Evolutionary conservation across 1,140 invertebrate genomes (phyloP), one percentile per base, ranked within the genome.

Genomic region (Brachionus rotundiformis): DNA sequence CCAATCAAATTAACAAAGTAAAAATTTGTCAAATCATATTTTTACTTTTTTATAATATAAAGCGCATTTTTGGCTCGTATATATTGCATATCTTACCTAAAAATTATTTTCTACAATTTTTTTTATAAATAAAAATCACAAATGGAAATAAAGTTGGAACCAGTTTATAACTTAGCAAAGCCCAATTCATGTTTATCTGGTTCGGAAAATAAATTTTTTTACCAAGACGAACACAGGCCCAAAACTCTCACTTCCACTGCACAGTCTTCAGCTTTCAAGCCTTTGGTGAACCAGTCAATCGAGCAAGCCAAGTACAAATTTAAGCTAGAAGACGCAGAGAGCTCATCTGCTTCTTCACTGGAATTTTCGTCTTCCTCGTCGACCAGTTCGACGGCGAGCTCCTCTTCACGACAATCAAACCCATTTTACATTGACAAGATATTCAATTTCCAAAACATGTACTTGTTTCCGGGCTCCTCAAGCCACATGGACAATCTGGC

Each of bases 381-480:
- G 19, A 41, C 65, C 16, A 36, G 29, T 23, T 73, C 68, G 23
- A 41, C 39, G 13, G 16, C 68, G 8, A 73, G 39, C 13, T 73
- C 68, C 16, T 11, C 7, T 11, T 44, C 36, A 19, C 16, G 19
- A 8, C 10, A 33, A 13, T 25, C 23, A 23, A 79, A 79, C 7
- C 76, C 47, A 6, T 63, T 79, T 33, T 79, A 79, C 29, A 79
- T 79, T 10, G 76, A 79, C 19, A 54, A 63, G 33, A 54, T 79
- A 36, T 59, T 79, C 47, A 54, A 79, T 33, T 79, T 79, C 31
- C 76, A 79, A 29, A 79, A 79, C 27, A 79, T 79, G 76, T 63
- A 59, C 8, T 36, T 79, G 23, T 79, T 79, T 63, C 59, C 76
- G 16, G 76, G 76, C 0, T 49, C 73, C 16, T 77, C 73, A 1